phyloP scores from a whole-genome alignment of 2,113 vertebrate genomes.

The Barbus barbus region DNA sequence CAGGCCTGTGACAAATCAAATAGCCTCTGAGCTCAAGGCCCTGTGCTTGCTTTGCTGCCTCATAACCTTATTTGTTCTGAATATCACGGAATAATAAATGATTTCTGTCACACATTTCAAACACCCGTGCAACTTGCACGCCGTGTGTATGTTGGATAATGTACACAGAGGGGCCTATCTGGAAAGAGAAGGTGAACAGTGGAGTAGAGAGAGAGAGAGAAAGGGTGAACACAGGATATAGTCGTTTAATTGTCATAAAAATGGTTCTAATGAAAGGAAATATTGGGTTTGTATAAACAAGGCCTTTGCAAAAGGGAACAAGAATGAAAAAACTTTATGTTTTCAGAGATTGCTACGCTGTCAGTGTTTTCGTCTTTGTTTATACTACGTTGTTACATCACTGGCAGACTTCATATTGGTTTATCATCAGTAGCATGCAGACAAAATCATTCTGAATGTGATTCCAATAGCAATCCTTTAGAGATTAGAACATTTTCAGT shows the following conservation, averaged over 20 bases:
- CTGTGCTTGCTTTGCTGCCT: slow-evolving; percentile 23
- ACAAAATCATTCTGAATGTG: neutral
- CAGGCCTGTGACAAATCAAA: slow-evolving; percentile 50
- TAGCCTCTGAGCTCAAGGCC: slow-evolving; percentile 35
- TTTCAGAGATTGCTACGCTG: neutral
- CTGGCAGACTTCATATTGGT: neutral
- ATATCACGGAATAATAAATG: slow-evolving; percentile 53
- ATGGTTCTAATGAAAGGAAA: neutral
- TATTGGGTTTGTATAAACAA: slow-evolving; percentile 27
- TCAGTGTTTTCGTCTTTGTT: slow-evolving; percentile 1
- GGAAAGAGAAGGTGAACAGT: slow-evolving; percentile 23
- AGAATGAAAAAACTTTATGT: slow-evolving; percentile 6
- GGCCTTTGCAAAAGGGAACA: neutral
- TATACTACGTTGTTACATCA: slow-evolving; percentile 28
- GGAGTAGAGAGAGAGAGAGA: neutral
- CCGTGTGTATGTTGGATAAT: slow-evolving; percentile 50
- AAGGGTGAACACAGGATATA: neutral
- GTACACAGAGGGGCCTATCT: slow-evolving; percentile 52
- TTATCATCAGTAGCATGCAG: neutral
- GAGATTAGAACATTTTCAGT: neutral
- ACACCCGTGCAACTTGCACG: slow-evolving; percentile 48
- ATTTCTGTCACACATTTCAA: slow-evolving; percentile 59
- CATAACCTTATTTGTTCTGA: slow-evolving; percentile 55
- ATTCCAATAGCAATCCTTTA: neutral
- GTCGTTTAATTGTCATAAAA: neutral